Percentiles rank a stretch among this genome's conserved stretches.
Evolutionary conservation across 2,888 invertebrate genomes (phyloP).

Genomic region (Pilophorus perplexus): DNA sequence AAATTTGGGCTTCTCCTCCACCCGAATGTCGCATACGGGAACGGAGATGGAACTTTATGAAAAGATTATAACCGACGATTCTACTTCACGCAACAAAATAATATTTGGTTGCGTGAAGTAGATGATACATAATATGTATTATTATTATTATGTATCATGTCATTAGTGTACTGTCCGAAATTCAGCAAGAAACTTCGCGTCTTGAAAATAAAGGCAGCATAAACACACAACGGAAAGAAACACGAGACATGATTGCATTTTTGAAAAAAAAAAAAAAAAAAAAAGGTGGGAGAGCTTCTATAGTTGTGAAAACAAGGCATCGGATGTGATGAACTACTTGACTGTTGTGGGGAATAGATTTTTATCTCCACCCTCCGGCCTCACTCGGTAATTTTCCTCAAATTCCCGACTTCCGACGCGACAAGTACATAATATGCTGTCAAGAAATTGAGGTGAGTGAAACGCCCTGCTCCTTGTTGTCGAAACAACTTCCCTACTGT

Average conservation of each 20-base stretch:
- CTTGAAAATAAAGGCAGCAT: slow-evolving; percentile 1
- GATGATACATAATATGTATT: no score
- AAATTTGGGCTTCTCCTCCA: no score
- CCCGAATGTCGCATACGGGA: no score
- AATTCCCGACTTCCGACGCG: slow-evolving; percentile 3
- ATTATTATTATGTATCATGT: no score
- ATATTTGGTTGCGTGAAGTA: no score
- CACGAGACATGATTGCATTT: background rate
- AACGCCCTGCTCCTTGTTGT: background rate
- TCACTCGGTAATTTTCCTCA: background rate
- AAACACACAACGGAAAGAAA: slow-evolving; percentile 8
- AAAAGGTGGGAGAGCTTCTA: slow-evolving; percentile 4
- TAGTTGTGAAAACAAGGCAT: slow-evolving; percentile 10
- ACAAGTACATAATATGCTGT: slow-evolving; percentile 2
- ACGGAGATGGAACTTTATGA: background rate
- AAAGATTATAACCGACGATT: slow-evolving; percentile 2
- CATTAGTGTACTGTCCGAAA: background rate
- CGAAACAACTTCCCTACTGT: background rate
- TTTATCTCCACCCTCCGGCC: background rate
- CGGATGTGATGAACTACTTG: slow-evolving; percentile 7
- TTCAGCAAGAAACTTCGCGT: slow-evolving; percentile 6
- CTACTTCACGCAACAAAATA: background rate
- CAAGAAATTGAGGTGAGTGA: slow-evolving; percentile 7
- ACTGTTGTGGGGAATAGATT: slow-evolving; percentile 12
- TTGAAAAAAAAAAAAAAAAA: no score